Evolutionary conservation across 2,113 vertebrate species (phyloP), one percentile per base, ranked within the genome.

Genomic region (Nothoprocta pentlandii): DNA sequence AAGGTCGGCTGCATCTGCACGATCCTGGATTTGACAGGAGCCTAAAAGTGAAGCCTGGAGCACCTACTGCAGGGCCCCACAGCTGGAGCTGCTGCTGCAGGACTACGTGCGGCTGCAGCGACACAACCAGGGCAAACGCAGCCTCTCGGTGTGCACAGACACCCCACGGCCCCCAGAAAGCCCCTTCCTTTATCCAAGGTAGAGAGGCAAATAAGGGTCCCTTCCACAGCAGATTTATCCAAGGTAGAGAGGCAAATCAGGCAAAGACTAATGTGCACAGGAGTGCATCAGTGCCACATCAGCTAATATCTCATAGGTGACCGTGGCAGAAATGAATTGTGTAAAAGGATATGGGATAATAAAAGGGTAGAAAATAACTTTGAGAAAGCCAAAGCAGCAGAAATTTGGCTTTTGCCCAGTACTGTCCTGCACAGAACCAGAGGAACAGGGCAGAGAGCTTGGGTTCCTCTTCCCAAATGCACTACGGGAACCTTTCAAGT

Each of bases 401-500:
- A 19, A 25, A 34, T 17, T 19, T 22, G 61, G 56, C 11, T 77
- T 41, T 51, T 8, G 1, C 2, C 10, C 26, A 71, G 46, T 11
- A 44, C 26, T 46, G 62, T 12, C 16, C 28, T 1, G 2, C 19
- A 22, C 2, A 22, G 32, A 83, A 70, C 2, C 47, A 42, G 23
- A 63, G 28, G 10, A 73, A 44, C 44, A 46, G 21, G 20, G 66
- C 36, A 39, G 62, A 61, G 39, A 69, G 34, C 42, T 6, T 7
- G 41, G 16, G 26, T 16, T 69, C 34, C 46, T 47, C 46, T 20
- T 10, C 44, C n/a, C 30, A 34, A 41, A 25, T n/a, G 80, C 7
- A 62, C 3, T 3, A 26, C 0, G 1, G 21, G 41, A 62, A 42
- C 14, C 39, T 54, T 1, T 68, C 21, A 9, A 26, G 28, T 28